phyloP scores from a whole-genome alignment of 2,888 invertebrate genomes.

The Latrodectus elegans region DNA sequence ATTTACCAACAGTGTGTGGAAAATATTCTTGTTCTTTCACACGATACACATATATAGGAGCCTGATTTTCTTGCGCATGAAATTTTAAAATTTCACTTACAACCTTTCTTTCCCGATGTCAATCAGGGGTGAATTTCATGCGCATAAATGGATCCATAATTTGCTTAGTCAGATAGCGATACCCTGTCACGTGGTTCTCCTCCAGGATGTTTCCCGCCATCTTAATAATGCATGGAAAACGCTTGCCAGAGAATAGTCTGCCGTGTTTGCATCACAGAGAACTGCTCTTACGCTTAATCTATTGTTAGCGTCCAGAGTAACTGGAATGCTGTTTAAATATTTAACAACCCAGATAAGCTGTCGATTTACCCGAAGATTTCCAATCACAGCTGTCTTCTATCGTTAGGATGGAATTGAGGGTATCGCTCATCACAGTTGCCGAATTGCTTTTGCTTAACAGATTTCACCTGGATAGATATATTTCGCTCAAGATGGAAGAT shows the following conservation, averaged over 20 bases:
- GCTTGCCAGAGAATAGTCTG: conserved; percentile 11
- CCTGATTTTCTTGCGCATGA: not conserved
- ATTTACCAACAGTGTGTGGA: too few species aligned
- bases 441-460: not conserved
- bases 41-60: too few species aligned
- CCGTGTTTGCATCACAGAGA: conserved; percentile 12
- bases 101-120: conserved; percentile 32
- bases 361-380: conserved; percentile 25
- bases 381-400: conserved; percentile 34
- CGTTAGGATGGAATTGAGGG: not conserved
- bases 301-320: conserved; percentile 43
- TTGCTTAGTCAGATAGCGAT: conserved; percentile 13
- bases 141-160: conserved; percentile 34
- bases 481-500: too few species aligned
- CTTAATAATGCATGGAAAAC: conserved; percentile 46
- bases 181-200: not conserved
- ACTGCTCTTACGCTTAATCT: conserved; percentile 11
- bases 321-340: conserved; percentile 47
- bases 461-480: too few species aligned
- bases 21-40: too few species aligned
- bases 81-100: conserved; percentile 33
- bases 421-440: not conserved
- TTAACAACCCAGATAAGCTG: not conserved
- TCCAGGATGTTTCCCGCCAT: not conserved
- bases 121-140: conserved; percentile 26